Evolutionary conservation across 2,797 vertebrate species (phyloP), one percentile per base, ranked within the genome.

Genomic region (Falco concolor): DNA sequence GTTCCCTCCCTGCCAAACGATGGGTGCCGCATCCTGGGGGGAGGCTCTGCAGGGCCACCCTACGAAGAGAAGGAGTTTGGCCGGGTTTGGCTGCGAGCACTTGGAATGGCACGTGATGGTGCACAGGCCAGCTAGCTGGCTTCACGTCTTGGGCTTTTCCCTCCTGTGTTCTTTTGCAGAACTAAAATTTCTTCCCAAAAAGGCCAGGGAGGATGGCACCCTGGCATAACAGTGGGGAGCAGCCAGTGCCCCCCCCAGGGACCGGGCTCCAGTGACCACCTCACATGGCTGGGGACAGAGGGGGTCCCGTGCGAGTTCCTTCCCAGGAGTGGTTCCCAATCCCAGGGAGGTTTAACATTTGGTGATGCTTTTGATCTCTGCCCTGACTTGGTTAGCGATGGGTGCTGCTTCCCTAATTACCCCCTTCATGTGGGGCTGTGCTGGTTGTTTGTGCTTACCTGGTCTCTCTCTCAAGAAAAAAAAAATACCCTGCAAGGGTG

Each of bases 341-440:
- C 38, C 77, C 47, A 3, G 13, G 52, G 53, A 72, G 65, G 44
- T 60, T 77, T 40, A 44, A 32, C 25, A 4, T 77, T 56, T 3
- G 2, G 1, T 23, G 60, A 28, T 85, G 65, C 91, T 92, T 94
- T 94, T 96, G 91, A 91, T 96, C 94, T 92, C 69, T 89, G 87
- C 73, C 76, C 65, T 73, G 89, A 36, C 89, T 75, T 52, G 63
- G 89, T 69, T 85, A 28, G 76, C 0, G 6, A 57, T 85, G 91
- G 83, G 60, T 30, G 77, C 95, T 67, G 63, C 60, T 93, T 90
- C 85, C 74, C 76, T 95, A 95, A 95, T 96, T 95, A 95, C 30
- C 69, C 77, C 63, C 87, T 95, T 93, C 53, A 76, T 72, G 85
- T 84, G 91, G 94, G 79, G 91, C 87, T 56, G 45, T 4, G 44